A percentile compares a stretch with the other conserved stretches of the same genome.
Conservation (phyloP, 2,113 vertebrate species). For the Megalops atlanticus region DNA sequence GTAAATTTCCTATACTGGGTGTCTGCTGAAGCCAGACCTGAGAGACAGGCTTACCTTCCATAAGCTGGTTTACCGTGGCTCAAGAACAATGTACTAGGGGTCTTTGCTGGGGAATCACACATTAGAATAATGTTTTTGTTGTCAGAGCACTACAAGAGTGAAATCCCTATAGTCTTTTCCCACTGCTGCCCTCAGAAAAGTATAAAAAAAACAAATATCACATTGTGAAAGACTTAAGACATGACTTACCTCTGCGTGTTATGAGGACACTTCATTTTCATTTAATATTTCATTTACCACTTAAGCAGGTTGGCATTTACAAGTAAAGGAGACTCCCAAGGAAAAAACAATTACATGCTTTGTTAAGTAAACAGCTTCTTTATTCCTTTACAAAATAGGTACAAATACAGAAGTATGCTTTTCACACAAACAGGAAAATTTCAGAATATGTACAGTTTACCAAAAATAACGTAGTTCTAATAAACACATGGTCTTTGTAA, state of each 20-base stretch:
- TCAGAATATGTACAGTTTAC: slow-evolving; percentile 86
- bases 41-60: background rate
- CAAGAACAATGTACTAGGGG: background rate
- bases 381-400: slow-evolving; percentile 94
- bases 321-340: background rate
- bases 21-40: too few relatives aligned
- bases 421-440: slow-evolving; percentile 81
- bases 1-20: too few relatives aligned
- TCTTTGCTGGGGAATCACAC: background rate
- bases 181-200: background rate
- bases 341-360: slow-evolving; percentile 30
- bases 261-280: too few relatives aligned
- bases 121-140: background rate
- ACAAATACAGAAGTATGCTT: slow-evolving; percentile 86
- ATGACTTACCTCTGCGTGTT: too few relatives aligned
- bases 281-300: background rate
- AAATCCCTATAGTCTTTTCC: background rate
- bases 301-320: background rate
- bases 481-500: slow-evolving; percentile 85
- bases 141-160: background rate
- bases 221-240: background rate
- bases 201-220: background rate
- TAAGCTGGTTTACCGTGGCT: background rate
- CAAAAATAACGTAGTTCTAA: slow-evolving; percentile 84
- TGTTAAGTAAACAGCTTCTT: slow-evolving; percentile 85